Percentiles rank a stretch among this genome's conserved stretches.
These are phyloP conservation scores for Plotosus lineatus DNA, from an alignment of 2,113 vertebrate genomes.

Conservation along the genomic window DNA sequence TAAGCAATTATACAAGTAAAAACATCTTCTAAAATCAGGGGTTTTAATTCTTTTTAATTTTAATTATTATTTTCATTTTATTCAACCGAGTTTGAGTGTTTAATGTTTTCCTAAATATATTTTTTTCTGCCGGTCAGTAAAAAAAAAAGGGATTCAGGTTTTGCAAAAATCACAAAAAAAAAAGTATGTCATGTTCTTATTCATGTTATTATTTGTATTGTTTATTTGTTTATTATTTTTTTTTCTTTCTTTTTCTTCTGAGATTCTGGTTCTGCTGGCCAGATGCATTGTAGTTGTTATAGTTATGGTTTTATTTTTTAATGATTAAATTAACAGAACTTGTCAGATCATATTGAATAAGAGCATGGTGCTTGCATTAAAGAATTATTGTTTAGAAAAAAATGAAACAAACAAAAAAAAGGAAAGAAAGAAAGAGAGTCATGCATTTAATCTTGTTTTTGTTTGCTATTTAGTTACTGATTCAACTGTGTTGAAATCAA, in stretches of 20 bases:
- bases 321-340: slow-evolving; percentile 98
- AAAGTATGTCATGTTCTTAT: slow-evolving; percentile 73
- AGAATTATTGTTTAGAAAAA: slow-evolving; percentile 85
- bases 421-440: slow-evolving; percentile 72
- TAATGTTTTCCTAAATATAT: slow-evolving; percentile 79
- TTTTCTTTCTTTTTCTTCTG: slow-evolving; percentile 85
- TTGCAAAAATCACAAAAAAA: slow-evolving; percentile 93
- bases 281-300: slow-evolving; percentile 78
- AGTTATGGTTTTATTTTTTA: slow-evolving; percentile 96
- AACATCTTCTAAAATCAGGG: slow-evolving; percentile 56
- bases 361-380: slow-evolving; percentile 99
- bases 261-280: slow-evolving; percentile 99
- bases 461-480: slow-evolving; percentile 82
- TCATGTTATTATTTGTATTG: slow-evolving; percentile 53
- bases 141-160: slow-evolving; percentile 87
- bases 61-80: neutral
- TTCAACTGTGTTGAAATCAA: slow-evolving; percentile 99
- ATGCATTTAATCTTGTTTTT: slow-evolving; percentile 91
- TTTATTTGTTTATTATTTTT: slow-evolving; percentile 69
- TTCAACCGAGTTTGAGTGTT: slow-evolving; percentile 46
- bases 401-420: neutral
- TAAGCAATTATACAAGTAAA: slow-evolving; percentile 51
- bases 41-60: slow-evolving; percentile 36
- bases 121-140: slow-evolving; percentile 94
- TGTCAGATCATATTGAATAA: slow-evolving; percentile 86